phyloP scores from a whole-genome alignment of 2,113 vertebrate genomes.

The Clinocottus analis region DNA sequence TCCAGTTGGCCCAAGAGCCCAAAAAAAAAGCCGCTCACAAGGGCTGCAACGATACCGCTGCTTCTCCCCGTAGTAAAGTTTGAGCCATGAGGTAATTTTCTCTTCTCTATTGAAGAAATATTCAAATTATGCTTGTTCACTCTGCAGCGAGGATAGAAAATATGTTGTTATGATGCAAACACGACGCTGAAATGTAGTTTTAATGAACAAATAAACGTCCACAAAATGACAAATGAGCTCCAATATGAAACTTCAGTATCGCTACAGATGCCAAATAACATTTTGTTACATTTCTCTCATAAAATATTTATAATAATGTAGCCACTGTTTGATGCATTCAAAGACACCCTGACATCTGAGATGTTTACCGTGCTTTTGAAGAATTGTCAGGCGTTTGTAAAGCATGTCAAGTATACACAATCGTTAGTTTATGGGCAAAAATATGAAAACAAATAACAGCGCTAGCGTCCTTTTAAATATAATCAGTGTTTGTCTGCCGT shows the following conservation, averaged over 20 bases:
- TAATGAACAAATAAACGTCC: not conserved
- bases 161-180: not conserved
- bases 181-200: not conserved
- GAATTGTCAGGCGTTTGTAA: not conserved
- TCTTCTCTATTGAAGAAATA: not conserved
- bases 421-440: not conserved
- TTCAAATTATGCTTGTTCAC: not conserved
- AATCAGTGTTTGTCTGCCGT: no score
- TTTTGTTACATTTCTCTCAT: no score
- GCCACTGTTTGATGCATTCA: not conserved
- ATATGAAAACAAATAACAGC: no score
- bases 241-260: not conserved
- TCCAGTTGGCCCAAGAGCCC: conserved; percentile 32
- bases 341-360: not conserved
- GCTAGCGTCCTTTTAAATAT: no score
- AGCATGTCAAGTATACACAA: not conserved
- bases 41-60: not conserved
- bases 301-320: not conserved
- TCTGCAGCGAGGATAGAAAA: not conserved
- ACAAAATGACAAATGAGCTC: not conserved
- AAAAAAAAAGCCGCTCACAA: not conserved
- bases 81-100: not conserved
- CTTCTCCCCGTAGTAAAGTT: conserved; percentile 16
- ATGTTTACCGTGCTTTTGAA: not conserved
- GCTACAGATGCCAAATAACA: not conserved